These are phyloP conservation scores for Boloria selene DNA, from an alignment of 2,888 invertebrate genomes.

Conservation along the genomic window DNA sequence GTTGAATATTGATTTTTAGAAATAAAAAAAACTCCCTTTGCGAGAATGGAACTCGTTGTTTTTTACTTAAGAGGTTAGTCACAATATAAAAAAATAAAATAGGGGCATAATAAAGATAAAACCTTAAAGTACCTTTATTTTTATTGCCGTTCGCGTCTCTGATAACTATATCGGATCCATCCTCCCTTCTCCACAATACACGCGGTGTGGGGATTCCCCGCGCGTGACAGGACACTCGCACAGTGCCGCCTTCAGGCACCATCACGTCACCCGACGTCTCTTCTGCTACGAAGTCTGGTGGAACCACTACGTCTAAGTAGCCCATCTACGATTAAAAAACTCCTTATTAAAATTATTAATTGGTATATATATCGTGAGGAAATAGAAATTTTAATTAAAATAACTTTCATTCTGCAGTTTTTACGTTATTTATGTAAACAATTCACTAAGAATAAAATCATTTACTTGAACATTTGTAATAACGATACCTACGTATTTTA, in stretches of 20 bases:
- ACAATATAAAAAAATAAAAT: neutral
- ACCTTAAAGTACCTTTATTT: conserved; percentile 77
- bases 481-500: too few relatives aligned
- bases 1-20: neutral
- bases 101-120: neutral
- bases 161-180: conserved; percentile 89
- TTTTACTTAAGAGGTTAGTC: too few relatives aligned
- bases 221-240: conserved; percentile 86
- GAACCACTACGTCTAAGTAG: conserved; percentile 91
- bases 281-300: conserved; percentile 94
- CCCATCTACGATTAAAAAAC: conserved; percentile 85
- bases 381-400: too few relatives aligned
- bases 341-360: neutral
- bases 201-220: conserved; percentile 90
- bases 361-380: too few relatives aligned
- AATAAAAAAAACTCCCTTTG: neutral
- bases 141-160: conserved; percentile 86
- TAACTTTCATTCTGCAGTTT: too few relatives aligned
- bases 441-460: too few relatives aligned
- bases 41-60: too few relatives aligned
- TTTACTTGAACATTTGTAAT: too few relatives aligned
- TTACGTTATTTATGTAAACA: too few relatives aligned
- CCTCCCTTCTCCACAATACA: conserved; percentile 92
- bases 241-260: conserved; percentile 91
- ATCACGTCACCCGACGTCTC: conserved; percentile 95